A percentile compares a stretch with the other conserved stretches of the same genome.
phyloP scores from a whole-genome alignment of 92 coral and sea anemone genomes.

The Diadumene lineata region DNA sequence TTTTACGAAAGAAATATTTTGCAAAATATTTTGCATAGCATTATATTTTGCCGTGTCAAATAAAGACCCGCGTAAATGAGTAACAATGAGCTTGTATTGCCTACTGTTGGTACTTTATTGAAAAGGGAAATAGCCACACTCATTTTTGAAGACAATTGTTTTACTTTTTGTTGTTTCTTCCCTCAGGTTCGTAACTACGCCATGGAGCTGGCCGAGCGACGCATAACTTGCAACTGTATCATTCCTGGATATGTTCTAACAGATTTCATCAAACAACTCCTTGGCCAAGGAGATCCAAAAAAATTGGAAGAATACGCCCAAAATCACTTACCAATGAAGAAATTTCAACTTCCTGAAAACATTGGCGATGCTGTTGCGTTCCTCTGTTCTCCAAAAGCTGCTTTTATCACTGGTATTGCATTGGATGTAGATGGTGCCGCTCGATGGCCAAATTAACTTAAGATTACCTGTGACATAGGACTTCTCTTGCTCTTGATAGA shows the following conservation, averaged over 20 bases:
- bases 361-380: slow-evolving; percentile 16
- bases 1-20: too few species aligned
- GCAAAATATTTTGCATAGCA: too few species aligned
- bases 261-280: background rate
- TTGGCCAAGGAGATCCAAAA: background rate
- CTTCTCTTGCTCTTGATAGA: too few species aligned
- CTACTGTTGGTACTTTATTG: too few species aligned
- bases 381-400: slow-evolving; percentile 7
- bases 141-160: too few species aligned
- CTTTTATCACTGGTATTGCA: slow-evolving; percentile 3
- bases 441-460: background rate
- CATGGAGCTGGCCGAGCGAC: background rate
- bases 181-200: slow-evolving; percentile 6
- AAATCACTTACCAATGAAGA: background rate
- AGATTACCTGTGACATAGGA: too few species aligned
- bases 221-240: slow-evolving; percentile 12
- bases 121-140: background rate
- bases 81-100: too few species aligned
- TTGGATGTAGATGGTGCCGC: slow-evolving; percentile 4
- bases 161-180: background rate
- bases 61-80: too few species aligned
- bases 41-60: too few species aligned
- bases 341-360: background rate
- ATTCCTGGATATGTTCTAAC: background rate
- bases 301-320: background rate